Percentiles rank a stretch among this genome's conserved stretches.
Evolutionary conservation across 2,113 vertebrate genomes (phyloP).

Genomic region (Myotis brandtii): DNA sequence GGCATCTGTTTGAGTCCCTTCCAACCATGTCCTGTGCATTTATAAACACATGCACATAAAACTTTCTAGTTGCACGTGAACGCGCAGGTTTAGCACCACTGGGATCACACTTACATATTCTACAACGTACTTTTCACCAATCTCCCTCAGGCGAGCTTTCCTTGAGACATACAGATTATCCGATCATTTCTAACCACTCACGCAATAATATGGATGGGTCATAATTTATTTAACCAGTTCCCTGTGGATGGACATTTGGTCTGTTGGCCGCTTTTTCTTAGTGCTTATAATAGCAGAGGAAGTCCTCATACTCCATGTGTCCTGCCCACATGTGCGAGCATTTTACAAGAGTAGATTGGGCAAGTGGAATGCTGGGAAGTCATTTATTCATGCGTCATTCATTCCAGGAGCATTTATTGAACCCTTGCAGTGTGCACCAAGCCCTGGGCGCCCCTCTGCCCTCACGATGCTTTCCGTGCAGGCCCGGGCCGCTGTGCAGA

Average conservation of each 20-base stretch:
- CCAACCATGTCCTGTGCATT: conserved; percentile 8
- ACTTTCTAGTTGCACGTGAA: neutral
- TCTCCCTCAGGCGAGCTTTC: neutral
- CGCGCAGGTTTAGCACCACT: neutral
- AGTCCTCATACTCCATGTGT: neutral
- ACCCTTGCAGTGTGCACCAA: accelerated
- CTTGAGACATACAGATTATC: neutral
- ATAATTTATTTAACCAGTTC: neutral
- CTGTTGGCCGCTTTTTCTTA: neutral
- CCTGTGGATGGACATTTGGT: neutral
- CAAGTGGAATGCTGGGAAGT: conserved; percentile 31
- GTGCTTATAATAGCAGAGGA: conserved; percentile 40
- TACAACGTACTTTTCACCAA: neutral
- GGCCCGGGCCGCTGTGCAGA: accelerated
- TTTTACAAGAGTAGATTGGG: conserved; percentile 27
- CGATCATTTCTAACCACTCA: neutral
- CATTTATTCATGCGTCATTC: neutral
- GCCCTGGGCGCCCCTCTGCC: neutral
- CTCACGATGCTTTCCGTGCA: accelerated
- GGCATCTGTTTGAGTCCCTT: conserved; percentile 19
- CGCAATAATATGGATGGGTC: neutral
- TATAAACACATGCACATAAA: neutral
- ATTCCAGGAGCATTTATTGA: neutral
- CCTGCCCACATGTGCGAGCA: neutral
- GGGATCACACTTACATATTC: neutral